Evolutionary conservation across 2,797 vertebrate species (phyloP).

Genomic region (Gallinago solitaria): DNA sequence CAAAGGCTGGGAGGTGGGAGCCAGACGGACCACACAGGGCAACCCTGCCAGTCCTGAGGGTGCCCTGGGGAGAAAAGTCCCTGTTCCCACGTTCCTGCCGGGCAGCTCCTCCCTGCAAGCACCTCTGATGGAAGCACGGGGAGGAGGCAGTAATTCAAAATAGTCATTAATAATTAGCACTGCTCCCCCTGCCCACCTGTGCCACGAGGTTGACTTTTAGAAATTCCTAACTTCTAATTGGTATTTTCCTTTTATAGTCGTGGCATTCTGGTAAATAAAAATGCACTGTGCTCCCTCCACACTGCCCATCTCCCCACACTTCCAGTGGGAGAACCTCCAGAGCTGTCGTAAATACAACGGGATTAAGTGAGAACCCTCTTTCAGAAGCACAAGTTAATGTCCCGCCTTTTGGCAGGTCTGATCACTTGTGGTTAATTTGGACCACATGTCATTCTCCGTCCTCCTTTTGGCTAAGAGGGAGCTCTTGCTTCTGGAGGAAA

Average conservation of each 20-base stretch:
- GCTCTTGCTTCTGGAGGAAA: constrained; percentile 4
- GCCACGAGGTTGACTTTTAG: neutral
- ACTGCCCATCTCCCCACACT: rapidly evolving
- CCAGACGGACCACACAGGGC: rapidly evolving
- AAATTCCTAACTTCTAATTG: neutral
- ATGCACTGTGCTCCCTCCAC: rapidly evolving
- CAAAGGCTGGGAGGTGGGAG: neutral
- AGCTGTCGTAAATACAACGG: neutral
- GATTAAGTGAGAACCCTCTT: neutral
- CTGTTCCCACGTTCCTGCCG: neutral
- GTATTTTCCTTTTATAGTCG: neutral
- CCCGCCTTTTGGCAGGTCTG: neutral
- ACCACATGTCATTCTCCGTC: neutral
- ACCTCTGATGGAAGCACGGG: neutral
- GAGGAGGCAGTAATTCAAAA: neutral
- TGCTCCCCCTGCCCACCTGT: neutral
- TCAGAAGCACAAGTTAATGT: neutral
- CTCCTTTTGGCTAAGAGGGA: neutral
- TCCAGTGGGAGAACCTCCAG: neutral
- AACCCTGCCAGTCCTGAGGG: rapidly evolving
- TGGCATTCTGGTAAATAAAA: neutral
- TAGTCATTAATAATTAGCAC: neutral
- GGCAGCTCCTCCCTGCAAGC: neutral
- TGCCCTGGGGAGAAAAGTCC: neutral
- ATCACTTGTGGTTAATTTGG: neutral